Base-by-base conservation (phyloP, 2,113 vertebrate genomes). In the Coryphaenoides rupestris region DNA sequence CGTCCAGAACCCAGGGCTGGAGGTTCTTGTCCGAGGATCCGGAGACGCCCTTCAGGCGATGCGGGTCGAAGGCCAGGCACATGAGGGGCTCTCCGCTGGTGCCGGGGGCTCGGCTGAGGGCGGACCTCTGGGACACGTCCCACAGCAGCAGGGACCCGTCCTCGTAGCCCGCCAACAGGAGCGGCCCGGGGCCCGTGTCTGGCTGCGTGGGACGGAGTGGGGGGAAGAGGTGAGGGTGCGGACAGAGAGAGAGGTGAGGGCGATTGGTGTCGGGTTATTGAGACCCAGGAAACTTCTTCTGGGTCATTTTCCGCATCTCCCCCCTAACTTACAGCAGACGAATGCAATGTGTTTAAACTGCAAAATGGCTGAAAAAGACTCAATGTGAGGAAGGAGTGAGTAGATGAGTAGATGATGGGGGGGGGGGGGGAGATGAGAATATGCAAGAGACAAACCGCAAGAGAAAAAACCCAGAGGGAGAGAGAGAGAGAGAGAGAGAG, bases 151-250 rank as follows among this genome's bases (percentile, higher is more conserved):
- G 78, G 0, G 95, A 96, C 65, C 97, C 96, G 0, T 96, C 92
- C 89, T 99, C 97, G 7, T 98, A 98, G 61, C 97, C 96, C 3
- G 88, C 93, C 81, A 96, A 73, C 62, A 99, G 91, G 64, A 93
- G 73, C 1, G 94, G 96, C 28, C 83, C 85, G 9, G 77, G 52
- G 61, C 87, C 89, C 2, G 85, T 75, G 60, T 49, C 60, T 4
- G 90, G 84, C 95, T 99, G 82, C 3, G 46, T 59, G 62, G 49
- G 58, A n/a, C n/a, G n/a, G 56, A 55, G 60, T 55, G 76, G 55
- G 53, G 62, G 19, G 58, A 21, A 58, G 57, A 62, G 67, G 62
- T 50, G 2, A 66, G 70, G 60, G 66, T 80, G 69, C 68, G 69
- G 57, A 19, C 6, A 23, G 72, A 50, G 66, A 65, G 2, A 60